Conservation (phyloP, 2,797 vertebrate species). For the Gymnopithys bicolor region DNA sequence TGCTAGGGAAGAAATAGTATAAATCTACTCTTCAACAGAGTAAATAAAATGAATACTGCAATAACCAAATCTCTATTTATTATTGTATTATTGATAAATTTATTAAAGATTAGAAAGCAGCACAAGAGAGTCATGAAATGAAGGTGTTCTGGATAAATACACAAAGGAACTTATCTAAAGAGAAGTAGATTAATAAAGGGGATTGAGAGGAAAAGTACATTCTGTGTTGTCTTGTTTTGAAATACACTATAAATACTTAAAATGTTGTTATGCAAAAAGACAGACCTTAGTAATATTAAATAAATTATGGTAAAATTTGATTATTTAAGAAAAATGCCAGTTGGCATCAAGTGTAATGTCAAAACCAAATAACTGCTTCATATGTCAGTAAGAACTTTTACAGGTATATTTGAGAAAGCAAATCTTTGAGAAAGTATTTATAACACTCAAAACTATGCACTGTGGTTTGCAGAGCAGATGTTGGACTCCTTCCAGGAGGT, state of each 20-base stretch:
- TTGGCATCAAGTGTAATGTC: not conserved
- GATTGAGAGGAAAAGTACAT: not conserved
- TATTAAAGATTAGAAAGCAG: not conserved
- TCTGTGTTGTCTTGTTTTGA: not conserved
- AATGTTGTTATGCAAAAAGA: not conserved
- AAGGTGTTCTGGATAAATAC: not conserved
- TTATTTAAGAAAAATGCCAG: not conserved
- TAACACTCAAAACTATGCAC: not conserved
- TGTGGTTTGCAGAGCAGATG: constrained; percentile 3
- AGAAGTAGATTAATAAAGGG: not conserved
- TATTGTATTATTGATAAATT: not conserved
- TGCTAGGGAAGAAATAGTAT: not conserved
- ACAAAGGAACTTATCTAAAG: not conserved
- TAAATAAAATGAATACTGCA: not conserved
- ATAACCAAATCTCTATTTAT: not conserved
- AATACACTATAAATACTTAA: not conserved
- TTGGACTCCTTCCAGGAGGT: constrained; percentile 19
- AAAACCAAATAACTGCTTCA: not conserved
- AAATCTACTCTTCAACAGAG: not conserved
- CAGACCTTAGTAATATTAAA: not conserved
- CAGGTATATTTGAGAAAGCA: not conserved
- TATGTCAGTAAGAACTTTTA: not conserved
- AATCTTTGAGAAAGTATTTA: not conserved
- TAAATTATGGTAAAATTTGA: not conserved
- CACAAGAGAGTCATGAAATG: not conserved